Base-by-base conservation (phyloP, 2,797 vertebrate genomes). In the Falco peregrinus region DNA sequence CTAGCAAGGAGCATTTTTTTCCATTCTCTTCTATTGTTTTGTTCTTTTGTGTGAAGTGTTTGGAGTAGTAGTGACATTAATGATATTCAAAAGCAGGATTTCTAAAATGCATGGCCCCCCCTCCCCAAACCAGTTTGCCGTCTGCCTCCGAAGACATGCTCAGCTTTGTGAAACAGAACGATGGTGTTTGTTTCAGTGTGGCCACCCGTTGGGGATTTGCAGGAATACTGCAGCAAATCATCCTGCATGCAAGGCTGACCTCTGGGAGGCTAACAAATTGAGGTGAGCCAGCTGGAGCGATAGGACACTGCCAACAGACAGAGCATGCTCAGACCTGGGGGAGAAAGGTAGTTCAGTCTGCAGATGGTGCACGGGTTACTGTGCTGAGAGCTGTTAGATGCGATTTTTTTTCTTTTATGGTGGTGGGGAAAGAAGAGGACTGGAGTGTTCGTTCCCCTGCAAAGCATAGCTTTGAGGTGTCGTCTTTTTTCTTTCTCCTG, bases 191-290 rank as follows among this genome's bases (percentile, higher is more conserved):
- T 96, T 91, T 90, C 95, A 11, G 68, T 2, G 81, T 75, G 84
- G 84, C 89, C 28, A 84, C 89, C 90, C 84, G 91, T 82, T 70
- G 84, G 91, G 97, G 90, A 95, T 95, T 96, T 93, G 96, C 89
- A 77, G 96, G 84, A 96, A 86, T 50, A 88, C 91, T 96, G 96
- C 97, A 97, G 97, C 91, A 97, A 97, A 97, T 96, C 94, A 96
- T 96, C 95, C 86, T 83, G 92, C 95, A 92, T 93, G 92, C 95
- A 92, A 88, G 87, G 82, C 93, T 97, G 97, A 97, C 97, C 97
- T 97, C 96, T 84, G 96, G 96, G 97, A 96, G 79, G 93, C 97
- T 96, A 83, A 95, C 96, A 97, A 96, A 97, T 96, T 96, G 97
- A 96, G 96, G 95, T 96, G 97, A 98, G 96, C 92, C 95, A 90